Conservation (phyloP, 2,888 invertebrate genomes). For the Crocallis elinguaria region DNA sequence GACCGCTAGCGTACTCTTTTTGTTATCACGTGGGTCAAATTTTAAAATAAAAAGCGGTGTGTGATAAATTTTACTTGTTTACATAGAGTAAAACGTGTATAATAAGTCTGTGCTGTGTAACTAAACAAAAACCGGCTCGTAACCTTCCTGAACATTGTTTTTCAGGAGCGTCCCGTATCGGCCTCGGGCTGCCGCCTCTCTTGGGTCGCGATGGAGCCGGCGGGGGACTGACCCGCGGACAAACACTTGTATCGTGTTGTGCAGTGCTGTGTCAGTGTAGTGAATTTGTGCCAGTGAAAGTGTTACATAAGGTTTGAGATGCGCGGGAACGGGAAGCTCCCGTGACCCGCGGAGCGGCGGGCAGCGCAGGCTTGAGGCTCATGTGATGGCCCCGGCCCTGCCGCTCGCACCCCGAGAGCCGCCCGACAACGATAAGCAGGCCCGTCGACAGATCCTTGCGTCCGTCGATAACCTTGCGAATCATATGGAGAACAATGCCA, state of each 20-base stretch:
- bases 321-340: conserved; percentile 65
- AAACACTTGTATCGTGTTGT: conserved; percentile 50
- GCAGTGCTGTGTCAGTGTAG: conserved; percentile 60
- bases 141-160: conserved; percentile 72
- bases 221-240: conserved; percentile 61
- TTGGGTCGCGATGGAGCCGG: conserved; percentile 68
- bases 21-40: conserved; percentile 84
- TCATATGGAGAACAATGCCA: conserved; percentile 84
- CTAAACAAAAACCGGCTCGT: conserved; percentile 66
- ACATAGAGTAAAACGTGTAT: conserved; percentile 19
- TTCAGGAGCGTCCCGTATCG: conserved; percentile 76
- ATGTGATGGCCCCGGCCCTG: conserved; percentile 97
- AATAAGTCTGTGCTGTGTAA: conserved; percentile 32
- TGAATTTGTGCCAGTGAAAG: conserved; percentile 53
- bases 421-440: conserved; percentile 55
- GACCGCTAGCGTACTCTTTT: conserved; percentile 76
- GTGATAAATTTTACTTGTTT: conserved; percentile 34
- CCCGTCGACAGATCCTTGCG: conserved; percentile 74
- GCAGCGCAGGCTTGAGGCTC: conserved; percentile 76
- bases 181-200: conserved; percentile 50
- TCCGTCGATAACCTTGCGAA: conserved; percentile 81
- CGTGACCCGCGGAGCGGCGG: conserved; percentile 73
- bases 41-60: conserved; percentile 62
- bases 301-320: conserved; percentile 77
- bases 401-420: conserved; percentile 87